Evolutionary conservation across 1,140 invertebrate genomes (phyloP), one percentile per base, ranked within the genome.

Genomic region (Pararge aegeria): DNA sequence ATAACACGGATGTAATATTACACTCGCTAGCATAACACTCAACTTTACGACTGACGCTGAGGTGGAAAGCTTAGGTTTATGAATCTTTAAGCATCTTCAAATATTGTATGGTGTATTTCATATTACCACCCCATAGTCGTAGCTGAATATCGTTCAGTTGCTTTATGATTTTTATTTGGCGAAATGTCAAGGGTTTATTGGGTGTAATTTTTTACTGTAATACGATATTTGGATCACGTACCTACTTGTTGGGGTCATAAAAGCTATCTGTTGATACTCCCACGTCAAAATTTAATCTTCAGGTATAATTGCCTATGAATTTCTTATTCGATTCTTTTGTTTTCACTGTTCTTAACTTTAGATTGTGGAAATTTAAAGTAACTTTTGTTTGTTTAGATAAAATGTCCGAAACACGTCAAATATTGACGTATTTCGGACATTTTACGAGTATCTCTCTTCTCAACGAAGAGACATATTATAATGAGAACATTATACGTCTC

Each of bases 71-170:
- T 80, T 78, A 75, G 50, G 70, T 80, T 87, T 88, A 87, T 88
- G 80, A 85, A 85, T 88, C 73, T 85, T 87, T 88, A 80, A 87
- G 71, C 69, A 76, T 79, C 73, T 81, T 80, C 81, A 86, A 86
- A 80, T 86, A 75, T 64, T 65, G 70, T 68, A 54, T 69, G 64
- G 66, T 55, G 51, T 58, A 55, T 69, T 67, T 73, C 56, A 70
- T 70, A 67, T 68, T 46, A 61, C 40, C 65, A 34, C 12, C 12
- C 37, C 37, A 53, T 58, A 42, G 21, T 19, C 15, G 30, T 27
- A 49, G 29, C 21, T 46, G 49, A 34, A 55, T 44, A 21, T 24
- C 15, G 29, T 52, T 40, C 3, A 40, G 30, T 38, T 9, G 12
- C 0, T 58, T 58, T 58, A 61, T 54, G 51, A 49, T 55, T 61